Conservation (phyloP, 2,113 vertebrate genomes). For the Phycodurus eques region DNA sequence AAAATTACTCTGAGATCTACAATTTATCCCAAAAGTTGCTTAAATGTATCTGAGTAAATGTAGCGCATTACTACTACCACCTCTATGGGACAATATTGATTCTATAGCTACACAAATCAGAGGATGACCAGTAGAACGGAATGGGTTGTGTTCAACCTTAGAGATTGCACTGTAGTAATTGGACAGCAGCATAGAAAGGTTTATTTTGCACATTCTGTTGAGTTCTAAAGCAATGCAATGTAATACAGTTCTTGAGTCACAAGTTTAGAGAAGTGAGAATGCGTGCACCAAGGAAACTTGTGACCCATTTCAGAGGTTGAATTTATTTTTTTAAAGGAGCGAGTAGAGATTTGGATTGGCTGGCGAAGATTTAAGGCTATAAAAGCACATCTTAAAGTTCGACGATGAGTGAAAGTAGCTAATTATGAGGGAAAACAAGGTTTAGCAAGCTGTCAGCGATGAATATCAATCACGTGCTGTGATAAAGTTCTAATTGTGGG, state of each 20-base stretch:
- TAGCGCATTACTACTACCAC: no score
- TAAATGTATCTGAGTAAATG: no score
- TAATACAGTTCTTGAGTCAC: not conserved
- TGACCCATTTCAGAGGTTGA: not conserved
- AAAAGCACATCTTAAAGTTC: conserved; percentile 16
- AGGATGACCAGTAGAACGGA: no score
- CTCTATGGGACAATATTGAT: no score
- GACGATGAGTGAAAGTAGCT: conserved; percentile 15
- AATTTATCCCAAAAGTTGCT: no score
- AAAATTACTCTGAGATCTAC: no score
- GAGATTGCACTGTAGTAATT: no score
- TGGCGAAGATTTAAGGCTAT: conserved; percentile 21
- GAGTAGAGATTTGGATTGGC: conserved; percentile 4
- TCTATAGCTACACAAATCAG: no score
- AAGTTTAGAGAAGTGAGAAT: not conserved
- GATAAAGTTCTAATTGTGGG: conserved; percentile 38
- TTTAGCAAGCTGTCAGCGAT: conserved; percentile 35
- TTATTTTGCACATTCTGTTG: no score
- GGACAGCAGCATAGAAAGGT: no score
- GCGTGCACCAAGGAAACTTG: not conserved
- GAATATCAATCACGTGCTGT: conserved; percentile 35
- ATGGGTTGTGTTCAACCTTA: no score
- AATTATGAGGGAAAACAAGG: conserved; percentile 23
- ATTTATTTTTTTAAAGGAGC: not conserved
- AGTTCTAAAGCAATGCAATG: no score